These are phyloP conservation scores for Helobdella robusta DNA, from an alignment of 2,888 invertebrate genomes.

Conservation along the genomic window DNA sequence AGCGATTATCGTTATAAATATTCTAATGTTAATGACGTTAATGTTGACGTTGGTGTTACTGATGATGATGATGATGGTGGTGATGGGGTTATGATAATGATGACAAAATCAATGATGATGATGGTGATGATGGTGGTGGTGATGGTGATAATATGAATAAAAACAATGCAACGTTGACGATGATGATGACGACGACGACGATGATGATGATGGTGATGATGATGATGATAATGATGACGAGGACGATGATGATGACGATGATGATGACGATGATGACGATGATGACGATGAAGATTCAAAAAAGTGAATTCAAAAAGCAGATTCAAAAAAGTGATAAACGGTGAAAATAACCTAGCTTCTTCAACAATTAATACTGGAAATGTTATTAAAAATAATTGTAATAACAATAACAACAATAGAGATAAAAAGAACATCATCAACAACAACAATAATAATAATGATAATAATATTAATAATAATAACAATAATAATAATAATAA, in stretches of 20 bases:
- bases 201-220: constrained; percentile 20
- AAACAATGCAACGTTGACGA: neutral
- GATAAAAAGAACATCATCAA: too few relatives aligned
- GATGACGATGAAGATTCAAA: constrained; percentile 4
- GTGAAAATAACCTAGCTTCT: too few relatives aligned
- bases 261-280: constrained; percentile 8
- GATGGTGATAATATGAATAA: neutral
- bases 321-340: too few relatives aligned
- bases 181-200: constrained; percentile 17
- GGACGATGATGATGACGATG: constrained; percentile 21
- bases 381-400: too few relatives aligned
- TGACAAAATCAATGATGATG: neutral
- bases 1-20: neutral
- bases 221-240: constrained; percentile 21
- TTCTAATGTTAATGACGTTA: too few relatives aligned
- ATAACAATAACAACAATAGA: too few relatives aligned
- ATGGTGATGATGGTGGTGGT: constrained; percentile 5
- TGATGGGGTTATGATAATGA: neutral
- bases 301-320: too few relatives aligned
- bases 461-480: too few relatives aligned
- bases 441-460: too few relatives aligned
- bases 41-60: too few relatives aligned
- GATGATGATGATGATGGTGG: neutral
- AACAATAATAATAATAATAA: too few relatives aligned
- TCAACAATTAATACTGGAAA: too few relatives aligned